These are phyloP conservation scores for Tipula helvola DNA, from an alignment of 2,888 invertebrate species.

Conservation along the genomic window DNA sequence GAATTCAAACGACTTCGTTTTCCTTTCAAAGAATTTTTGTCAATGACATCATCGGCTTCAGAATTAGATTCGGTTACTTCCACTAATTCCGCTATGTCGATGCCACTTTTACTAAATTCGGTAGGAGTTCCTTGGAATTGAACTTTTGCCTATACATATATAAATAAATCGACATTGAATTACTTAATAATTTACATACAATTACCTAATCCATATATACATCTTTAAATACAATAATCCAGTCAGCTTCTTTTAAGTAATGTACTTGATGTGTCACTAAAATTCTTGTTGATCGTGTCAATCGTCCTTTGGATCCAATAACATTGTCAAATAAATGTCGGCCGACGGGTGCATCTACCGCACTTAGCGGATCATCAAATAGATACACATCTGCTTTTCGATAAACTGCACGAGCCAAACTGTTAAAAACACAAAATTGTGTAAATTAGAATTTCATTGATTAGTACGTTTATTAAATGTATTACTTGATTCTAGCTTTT, in stretches of 20 bases:
- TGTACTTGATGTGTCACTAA: conserved; percentile 70
- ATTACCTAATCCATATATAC: conserved; percentile 30
- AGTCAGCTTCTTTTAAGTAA: conserved; percentile 44
- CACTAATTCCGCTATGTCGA: conserved; percentile 41
- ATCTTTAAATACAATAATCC: conserved; percentile 44
- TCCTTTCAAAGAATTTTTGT: conserved; percentile 14
- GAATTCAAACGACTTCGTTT: conserved; percentile 14
- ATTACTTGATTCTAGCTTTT: conserved; percentile 44
- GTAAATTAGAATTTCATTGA: background rate
- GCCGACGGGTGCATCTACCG: conserved; percentile 60
- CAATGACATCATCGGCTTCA: conserved; percentile 23
- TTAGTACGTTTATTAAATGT: background rate
- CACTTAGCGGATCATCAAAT: conserved; percentile 62
- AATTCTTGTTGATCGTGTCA: conserved; percentile 47
- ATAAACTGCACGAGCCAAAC: conserved; percentile 21
- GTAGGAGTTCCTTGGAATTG: conserved; percentile 37
- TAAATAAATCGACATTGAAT: conserved; percentile 14
- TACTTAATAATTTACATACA: background rate
- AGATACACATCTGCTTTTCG: conserved; percentile 56
- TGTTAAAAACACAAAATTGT: background rate
- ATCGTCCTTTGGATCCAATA: conserved; percentile 38
- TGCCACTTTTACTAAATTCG: conserved; percentile 35
- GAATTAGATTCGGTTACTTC: conserved; percentile 25
- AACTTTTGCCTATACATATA: conserved; percentile 34
- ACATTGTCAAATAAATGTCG: conserved; percentile 57